Evolutionary conservation across 2,113 vertebrate genomes (phyloP).

Genomic region (Tamias sibiricus): DNA sequence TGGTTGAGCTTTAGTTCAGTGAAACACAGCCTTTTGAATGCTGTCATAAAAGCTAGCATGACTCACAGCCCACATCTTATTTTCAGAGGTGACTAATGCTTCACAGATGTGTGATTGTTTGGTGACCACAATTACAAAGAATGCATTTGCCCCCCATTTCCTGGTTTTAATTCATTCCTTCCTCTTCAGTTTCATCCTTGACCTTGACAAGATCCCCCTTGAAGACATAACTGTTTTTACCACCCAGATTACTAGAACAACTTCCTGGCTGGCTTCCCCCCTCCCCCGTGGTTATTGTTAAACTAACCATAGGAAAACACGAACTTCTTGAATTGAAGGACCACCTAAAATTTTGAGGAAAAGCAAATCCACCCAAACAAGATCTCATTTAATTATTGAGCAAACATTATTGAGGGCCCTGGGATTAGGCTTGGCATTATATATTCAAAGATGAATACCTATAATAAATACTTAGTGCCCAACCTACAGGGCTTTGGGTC

Average conservation of each 20-base stretch:
- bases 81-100: conserved; percentile 75
- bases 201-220: conserved; percentile 49
- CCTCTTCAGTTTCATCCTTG: conserved; percentile 18
- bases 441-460: conserved; percentile 18
- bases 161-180: conserved; percentile 33
- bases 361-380: not conserved
- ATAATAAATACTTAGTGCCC: not conserved
- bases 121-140: conserved; percentile 56
- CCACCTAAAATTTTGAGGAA: conserved; percentile 46
- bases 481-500: not conserved
- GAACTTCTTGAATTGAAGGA: conserved; percentile 39
- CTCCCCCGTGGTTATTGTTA: conserved; percentile 26
- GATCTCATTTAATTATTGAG: conserved; percentile 8
- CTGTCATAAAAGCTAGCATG: conserved; percentile 69
- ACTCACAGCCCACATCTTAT: conserved; percentile 78
- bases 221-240: not conserved
- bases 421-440: not conserved
- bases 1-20: conserved; percentile 42
- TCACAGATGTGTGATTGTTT: conserved; percentile 75
- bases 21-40: conserved; percentile 48
- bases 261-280: not conserved
- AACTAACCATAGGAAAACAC: conserved; percentile 36
- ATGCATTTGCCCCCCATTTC: conserved; percentile 55
- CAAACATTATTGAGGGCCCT: not conserved
- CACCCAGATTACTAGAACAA: conserved; percentile 18